A percentile compares a stretch with the other conserved stretches of the same genome.
Evolutionary conservation across 2,113 vertebrate genomes (phyloP).

Genomic region (Hassar affinis): DNA sequence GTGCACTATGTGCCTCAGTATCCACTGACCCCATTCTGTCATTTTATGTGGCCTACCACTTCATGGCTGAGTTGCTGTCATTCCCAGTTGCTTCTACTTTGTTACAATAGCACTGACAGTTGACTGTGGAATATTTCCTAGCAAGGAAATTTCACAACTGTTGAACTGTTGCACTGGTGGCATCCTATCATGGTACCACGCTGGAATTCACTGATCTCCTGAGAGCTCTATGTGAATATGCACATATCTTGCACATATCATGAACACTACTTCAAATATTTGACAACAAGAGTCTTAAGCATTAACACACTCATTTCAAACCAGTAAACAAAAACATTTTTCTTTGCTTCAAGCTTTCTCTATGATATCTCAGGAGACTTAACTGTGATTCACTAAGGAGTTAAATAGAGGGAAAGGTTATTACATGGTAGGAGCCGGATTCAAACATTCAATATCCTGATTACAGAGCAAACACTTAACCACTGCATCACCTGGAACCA

Average conservation of each 20-base stretch:
- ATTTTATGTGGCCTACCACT: too few relatives aligned
- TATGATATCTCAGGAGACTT: not conserved
- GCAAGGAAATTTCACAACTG: too few relatives aligned
- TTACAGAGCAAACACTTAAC: not conserved
- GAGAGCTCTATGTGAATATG: not conserved
- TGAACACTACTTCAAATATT: not conserved
- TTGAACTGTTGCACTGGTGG: too few relatives aligned
- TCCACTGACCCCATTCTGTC: too few relatives aligned
- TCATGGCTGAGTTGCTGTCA: too few relatives aligned
- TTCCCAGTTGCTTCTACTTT: too few relatives aligned
- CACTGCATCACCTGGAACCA: not conserved
- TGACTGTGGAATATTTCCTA: too few relatives aligned
- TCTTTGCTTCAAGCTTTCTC: not conserved
- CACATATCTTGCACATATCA: not conserved
- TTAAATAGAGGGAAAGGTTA: not conserved
- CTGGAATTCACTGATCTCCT: too few relatives aligned
- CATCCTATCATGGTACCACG: too few relatives aligned
- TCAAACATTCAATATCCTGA: slow-evolving; percentile 1
- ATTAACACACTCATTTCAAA: not conserved
- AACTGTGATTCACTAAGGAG: not conserved
- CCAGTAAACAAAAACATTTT: not conserved
- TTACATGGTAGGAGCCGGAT: not conserved
- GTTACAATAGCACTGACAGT: too few relatives aligned
- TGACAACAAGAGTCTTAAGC: not conserved
- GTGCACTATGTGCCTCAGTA: too few relatives aligned